phyloP scores from a whole-genome alignment of 2,113 vertebrate species.

The Cyprinodon variegatus region DNA sequence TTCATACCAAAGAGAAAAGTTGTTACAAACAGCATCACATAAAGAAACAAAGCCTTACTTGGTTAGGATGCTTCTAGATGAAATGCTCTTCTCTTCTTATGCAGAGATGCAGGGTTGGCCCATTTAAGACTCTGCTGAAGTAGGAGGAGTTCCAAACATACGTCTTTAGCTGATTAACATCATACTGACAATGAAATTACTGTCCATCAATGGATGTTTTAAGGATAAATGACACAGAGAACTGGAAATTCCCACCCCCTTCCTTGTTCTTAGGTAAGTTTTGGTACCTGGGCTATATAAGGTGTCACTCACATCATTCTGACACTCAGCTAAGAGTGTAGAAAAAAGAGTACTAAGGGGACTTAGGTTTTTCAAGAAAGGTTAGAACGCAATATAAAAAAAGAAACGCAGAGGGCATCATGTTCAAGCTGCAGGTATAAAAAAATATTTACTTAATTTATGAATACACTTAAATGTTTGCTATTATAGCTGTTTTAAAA shows the following conservation, averaged over 20 bases:
- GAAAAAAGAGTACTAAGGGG: not conserved
- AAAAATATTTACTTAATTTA: not conserved
- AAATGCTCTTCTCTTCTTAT: conserved; percentile 35
- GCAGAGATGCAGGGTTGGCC: conserved; percentile 34
- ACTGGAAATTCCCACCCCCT: not conserved
- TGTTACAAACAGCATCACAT: not conserved
- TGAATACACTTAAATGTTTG: not conserved
- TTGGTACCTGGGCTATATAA: not conserved
- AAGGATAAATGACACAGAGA: not conserved
- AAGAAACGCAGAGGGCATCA: not conserved
- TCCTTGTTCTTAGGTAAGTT: not conserved
- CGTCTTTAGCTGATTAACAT: not conserved
- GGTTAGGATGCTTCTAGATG: conserved; percentile 32
- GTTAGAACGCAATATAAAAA: not conserved
- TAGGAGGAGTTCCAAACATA: conserved; percentile 63
- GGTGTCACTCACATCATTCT: not conserved
- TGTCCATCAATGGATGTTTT: not conserved
- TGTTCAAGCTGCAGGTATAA: not conserved
- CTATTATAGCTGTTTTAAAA: not conserved
- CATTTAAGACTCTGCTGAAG: conserved; percentile 34
- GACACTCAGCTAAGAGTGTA: not conserved
- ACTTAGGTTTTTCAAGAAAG: not conserved
- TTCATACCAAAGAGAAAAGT: not conserved
- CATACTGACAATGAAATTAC: not conserved
- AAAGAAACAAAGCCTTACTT: conserved; percentile 62